Evolutionary conservation across 2,797 vertebrate genomes (phyloP), one percentile per base, ranked within the genome.

Genomic region (Micrastur ruficollis): DNA sequence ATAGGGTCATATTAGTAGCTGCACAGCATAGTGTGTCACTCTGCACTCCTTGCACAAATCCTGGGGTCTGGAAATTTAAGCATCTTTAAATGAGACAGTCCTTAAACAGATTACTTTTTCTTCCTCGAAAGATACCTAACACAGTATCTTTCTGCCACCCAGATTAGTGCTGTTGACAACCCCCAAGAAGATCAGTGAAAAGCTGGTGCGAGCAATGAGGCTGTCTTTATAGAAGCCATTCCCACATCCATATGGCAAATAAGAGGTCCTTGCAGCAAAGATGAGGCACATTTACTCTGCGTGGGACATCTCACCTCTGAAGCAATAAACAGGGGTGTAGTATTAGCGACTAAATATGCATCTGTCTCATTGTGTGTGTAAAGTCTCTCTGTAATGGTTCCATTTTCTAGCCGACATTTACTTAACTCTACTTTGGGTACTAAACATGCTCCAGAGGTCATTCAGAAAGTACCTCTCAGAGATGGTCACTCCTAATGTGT

Each of bases 381-480:
- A 92, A 80, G 36, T 22, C 36, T 74, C 59, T 49, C 63, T 89
- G 49, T 86, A 81, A 83, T 75, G 75, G 72, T 65, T 83, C 86
- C 23, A 70, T 93, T 93, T 95, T 71, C 76, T 90, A 52, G 47
- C 81, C 90, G 70, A 52, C 70, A 63, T 70, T 58, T 90, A 81
- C 62, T 91, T 79, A 86, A 55, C 56, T 81, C 56, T 81, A 7
- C 46, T 91, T 75, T 63, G n/a, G 84, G 70, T 32, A 84, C 66
- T 27, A 91, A 62, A 67, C 12, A 5, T 70, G 52, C 50, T 89
- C 27, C n/a, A 50, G 83, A 90, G 70, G 76, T 93, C 81, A 86
- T 86, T 93, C 26, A 5, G 40, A 84, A 94, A 76, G n/a, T 73
- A 81, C 49, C 76, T 93, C 79, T 76, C 66, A 81, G 76, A 52